Evolutionary conservation across 2,797 vertebrate genomes (phyloP).

Genomic region (Semaprochilodus insignis): DNA sequence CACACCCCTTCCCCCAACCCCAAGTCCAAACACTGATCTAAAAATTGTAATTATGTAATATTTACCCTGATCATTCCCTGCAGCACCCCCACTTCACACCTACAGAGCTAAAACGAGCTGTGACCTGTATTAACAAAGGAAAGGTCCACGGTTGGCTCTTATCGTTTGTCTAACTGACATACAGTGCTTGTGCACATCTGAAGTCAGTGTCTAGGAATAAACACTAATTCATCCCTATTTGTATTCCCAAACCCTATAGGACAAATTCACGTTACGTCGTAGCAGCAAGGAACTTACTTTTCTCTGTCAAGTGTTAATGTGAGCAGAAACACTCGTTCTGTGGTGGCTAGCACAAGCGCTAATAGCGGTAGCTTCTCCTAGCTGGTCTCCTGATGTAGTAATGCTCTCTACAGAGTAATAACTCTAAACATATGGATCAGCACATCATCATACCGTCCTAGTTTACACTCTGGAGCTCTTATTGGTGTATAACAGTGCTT

Average conservation of each 20-base stretch:
- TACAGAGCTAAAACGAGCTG: neutral
- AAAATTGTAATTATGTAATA: conserved; percentile 21
- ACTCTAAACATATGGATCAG: no score
- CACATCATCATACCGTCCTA: no score
- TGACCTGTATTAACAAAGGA: neutral
- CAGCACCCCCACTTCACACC: neutral
- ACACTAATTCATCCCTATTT: conserved; percentile 3
- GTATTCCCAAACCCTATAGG: conserved; percentile 10
- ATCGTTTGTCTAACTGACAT: conserved; percentile 39
- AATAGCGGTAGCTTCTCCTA: no score
- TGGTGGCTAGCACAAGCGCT: no score
- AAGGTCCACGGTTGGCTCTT: conserved; percentile 13
- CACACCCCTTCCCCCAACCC: neutral
- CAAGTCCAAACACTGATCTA: neutral
- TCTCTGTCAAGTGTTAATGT: no score
- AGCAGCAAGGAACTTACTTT: no score
- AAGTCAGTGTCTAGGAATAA: conserved; percentile 24
- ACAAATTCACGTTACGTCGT: no score
- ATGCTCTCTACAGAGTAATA: no score
- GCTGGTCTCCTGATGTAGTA: no score
- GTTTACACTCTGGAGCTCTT: no score
- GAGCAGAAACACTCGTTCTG: no score
- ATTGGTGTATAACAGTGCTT: no score
- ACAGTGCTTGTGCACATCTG: conserved; percentile 24
- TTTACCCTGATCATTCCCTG: neutral